Evolutionary conservation across 2,113 vertebrate genomes (phyloP).

Genomic region (Channa maculata): DNA sequence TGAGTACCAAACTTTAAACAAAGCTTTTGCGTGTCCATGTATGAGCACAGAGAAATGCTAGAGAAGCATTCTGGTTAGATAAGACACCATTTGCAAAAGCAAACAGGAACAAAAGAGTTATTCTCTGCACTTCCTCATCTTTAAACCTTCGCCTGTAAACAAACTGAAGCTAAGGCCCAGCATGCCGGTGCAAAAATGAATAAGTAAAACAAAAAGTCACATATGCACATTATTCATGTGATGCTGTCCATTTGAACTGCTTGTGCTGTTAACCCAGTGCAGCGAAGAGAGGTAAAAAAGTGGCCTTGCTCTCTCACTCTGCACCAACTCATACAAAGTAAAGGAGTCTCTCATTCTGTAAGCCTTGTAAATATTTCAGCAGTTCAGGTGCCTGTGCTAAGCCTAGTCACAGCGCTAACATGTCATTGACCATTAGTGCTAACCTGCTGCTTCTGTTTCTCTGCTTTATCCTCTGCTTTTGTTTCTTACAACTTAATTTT

Average conservation of each 20-base stretch:
- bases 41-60: neutral
- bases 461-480: constrained; percentile 38
- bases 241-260: constrained; percentile 65
- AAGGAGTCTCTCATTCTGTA: constrained; percentile 75
- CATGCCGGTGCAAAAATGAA: constrained; percentile 58
- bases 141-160: constrained; percentile 44
- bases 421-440: constrained; percentile 84
- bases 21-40: neutral
- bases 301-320: constrained; percentile 55
- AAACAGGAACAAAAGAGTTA: constrained; percentile 21
- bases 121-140: constrained; percentile 24
- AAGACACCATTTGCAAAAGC: too few relatives aligned
- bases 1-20: constrained; percentile 1
- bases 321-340: constrained; percentile 73
- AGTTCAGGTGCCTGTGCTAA: constrained; percentile 59
- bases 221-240: constrained; percentile 69
- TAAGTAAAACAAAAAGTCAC: constrained; percentile 72
- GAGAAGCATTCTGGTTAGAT: too few relatives aligned
- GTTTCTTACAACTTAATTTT: constrained; percentile 44
- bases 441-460: constrained; percentile 71
- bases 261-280: constrained; percentile 52
- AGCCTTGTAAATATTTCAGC: constrained; percentile 82
- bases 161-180: constrained; percentile 59
- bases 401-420: constrained; percentile 69
- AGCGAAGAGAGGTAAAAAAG: constrained; percentile 61